These are phyloP conservation scores for Drosophila arizonae DNA, from an alignment of 1,140 invertebrate genomes.

Conservation along the genomic window DNA sequence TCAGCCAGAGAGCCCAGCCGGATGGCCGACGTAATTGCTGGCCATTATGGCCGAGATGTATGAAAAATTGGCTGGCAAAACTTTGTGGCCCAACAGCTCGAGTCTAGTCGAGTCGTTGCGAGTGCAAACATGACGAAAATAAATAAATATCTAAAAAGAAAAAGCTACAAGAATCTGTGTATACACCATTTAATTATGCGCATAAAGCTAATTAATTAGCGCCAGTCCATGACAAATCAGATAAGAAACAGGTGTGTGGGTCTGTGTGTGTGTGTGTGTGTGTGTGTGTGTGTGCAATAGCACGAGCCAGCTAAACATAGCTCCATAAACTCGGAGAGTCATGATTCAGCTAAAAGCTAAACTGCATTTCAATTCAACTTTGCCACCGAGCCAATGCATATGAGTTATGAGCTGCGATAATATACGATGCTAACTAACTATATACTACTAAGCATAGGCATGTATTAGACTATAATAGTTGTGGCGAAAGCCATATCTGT, in stretches of 20 bases:
- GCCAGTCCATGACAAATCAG: conserved; percentile 37
- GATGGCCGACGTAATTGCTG: conserved; percentile 43
- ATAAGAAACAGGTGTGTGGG: conserved; percentile 17
- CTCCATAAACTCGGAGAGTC: background rate
- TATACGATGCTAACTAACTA: background rate
- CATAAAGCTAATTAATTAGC: conserved; percentile 64
- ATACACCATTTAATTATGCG: conserved; percentile 54
- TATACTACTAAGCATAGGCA: background rate
- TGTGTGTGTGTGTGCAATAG: conserved; percentile 33
- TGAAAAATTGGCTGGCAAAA: conserved; percentile 38
- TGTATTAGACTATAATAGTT: background rate
- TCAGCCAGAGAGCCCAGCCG: background rate
- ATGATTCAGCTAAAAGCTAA: conserved; percentile 6
- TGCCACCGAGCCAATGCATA: background rate
- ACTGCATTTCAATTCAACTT: conserved; percentile 30
- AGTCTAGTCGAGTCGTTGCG: background rate
- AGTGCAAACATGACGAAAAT: conserved; percentile 36
- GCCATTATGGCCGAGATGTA: conserved; percentile 40
- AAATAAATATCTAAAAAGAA: conserved; percentile 23
- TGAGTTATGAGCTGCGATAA: conserved; percentile 4
- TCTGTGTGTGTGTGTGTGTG: background rate
- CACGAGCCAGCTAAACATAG: conserved; percentile 27
- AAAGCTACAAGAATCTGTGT: conserved; percentile 19
- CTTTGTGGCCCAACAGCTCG: conserved; percentile 10
- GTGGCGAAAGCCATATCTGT: conserved; percentile 2